These are phyloP conservation scores for Ceratoteleas bidentatus DNA, from an alignment of 1,140 invertebrate genomes.

Conservation along the genomic window DNA sequence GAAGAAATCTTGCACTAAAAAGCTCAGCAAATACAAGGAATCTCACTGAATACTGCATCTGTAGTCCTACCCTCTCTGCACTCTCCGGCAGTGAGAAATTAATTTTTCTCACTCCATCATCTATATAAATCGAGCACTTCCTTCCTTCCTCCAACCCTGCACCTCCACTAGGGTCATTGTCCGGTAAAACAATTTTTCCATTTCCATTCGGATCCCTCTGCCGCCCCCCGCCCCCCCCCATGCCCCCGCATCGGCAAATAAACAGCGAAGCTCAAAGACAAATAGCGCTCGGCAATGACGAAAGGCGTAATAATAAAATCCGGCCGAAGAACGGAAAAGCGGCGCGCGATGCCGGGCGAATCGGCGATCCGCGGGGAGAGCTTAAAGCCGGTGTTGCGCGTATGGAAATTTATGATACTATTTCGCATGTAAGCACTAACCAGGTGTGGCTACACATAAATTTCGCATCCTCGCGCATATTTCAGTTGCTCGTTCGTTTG, in stretches of 20 bases:
- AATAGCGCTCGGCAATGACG: constrained; percentile 18
- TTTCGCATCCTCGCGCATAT: constrained; percentile 80
- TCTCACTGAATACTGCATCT: too few relatives aligned
- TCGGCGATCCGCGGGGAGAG: constrained; percentile 71
- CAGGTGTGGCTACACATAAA: constrained; percentile 82
- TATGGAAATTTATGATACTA: constrained; percentile 81
- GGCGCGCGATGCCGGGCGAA: constrained; percentile 65
- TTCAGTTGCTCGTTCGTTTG: constrained; percentile 76
- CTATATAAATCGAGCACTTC: too few relatives aligned
- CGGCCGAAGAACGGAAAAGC: constrained; percentile 21
- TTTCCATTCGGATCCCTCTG: too few relatives aligned
- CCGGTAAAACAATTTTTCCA: too few relatives aligned
- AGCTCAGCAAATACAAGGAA: too few relatives aligned
- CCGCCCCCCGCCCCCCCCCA: too few relatives aligned
- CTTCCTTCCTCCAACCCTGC: too few relatives aligned
- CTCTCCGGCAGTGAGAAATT: too few relatives aligned
- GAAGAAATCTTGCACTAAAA: too few relatives aligned
- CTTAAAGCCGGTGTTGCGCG: constrained; percentile 68
- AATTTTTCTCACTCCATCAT: too few relatives aligned
- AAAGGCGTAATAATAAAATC: constrained; percentile 47
- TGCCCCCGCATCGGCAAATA: not conserved
- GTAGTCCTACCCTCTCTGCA: too few relatives aligned
- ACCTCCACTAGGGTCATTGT: too few relatives aligned
- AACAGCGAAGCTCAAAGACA: constrained; percentile 5
- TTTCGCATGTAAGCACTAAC: constrained; percentile 80